A percentile compares a stretch with the other conserved stretches of the same genome.
These are phyloP conservation scores for Psophia crepitans DNA, from an alignment of 2,113 vertebrate species.

Conservation along the genomic window DNA sequence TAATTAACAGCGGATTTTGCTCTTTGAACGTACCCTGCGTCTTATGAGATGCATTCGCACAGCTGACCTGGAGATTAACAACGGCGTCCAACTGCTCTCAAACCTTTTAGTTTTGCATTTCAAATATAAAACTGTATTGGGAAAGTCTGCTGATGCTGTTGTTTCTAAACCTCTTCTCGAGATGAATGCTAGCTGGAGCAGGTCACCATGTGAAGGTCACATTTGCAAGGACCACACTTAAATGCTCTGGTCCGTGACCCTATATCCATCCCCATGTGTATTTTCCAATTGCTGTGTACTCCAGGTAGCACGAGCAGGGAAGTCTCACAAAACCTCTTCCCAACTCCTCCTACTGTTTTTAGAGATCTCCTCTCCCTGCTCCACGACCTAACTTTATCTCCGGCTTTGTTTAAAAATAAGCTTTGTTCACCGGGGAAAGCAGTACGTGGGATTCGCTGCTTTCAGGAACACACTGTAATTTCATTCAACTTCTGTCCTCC, in stretches of 20 bases:
- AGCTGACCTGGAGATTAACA: slow-evolving; percentile 19
- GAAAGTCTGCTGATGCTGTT: background rate
- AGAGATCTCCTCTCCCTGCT: background rate
- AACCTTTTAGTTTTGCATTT: background rate
- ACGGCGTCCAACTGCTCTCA: background rate
- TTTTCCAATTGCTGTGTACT: background rate
- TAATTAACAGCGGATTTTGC: background rate
- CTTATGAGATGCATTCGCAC: background rate
- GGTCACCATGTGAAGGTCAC: background rate
- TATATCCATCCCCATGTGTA: background rate
- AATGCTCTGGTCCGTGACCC: background rate
- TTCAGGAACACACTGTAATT: background rate
- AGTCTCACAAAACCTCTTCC: background rate
- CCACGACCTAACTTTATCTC: background rate
- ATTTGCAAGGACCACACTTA: background rate
- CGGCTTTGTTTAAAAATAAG: slow-evolving; percentile 11
- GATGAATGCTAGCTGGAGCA: background rate
- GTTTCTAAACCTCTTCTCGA: background rate
- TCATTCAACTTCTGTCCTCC: background rate
- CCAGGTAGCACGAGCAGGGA: background rate
- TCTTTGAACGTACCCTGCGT: background rate
- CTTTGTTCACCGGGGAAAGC: background rate
- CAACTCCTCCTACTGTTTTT: background rate
- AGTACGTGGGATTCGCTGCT: background rate
- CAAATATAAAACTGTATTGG: background rate